Percentiles rank a stretch among this genome's conserved stretches.
Conservation (phyloP, 2,797 vertebrate genomes). For the Falco columbarius region DNA sequence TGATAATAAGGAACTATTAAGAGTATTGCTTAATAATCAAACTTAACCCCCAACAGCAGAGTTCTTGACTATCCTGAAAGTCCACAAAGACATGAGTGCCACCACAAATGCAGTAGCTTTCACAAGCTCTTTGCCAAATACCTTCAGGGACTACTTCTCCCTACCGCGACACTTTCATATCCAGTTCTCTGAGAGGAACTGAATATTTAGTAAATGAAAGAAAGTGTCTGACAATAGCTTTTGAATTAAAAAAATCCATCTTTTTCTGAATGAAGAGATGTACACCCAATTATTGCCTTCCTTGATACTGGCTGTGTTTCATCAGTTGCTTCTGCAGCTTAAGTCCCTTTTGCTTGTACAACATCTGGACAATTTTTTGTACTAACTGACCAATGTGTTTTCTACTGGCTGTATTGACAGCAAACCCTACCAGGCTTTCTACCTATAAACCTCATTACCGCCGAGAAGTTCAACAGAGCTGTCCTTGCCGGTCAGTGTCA, state of each 20-base stretch:
- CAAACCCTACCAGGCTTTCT: not conserved
- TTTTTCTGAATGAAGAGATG: not conserved
- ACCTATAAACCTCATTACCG: not conserved
- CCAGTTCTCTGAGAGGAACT: not conserved
- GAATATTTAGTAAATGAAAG: not conserved
- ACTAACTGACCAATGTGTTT: not conserved
- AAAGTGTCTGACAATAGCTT: not conserved
- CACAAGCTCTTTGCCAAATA: not conserved
- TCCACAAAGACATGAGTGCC: not conserved
- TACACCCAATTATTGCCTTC: not conserved
- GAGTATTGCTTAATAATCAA: not conserved
- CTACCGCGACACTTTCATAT: accelerated
- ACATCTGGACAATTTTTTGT: not conserved
- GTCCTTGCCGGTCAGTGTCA: not conserved
- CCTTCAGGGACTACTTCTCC: not conserved
- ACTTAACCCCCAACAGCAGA: not conserved
- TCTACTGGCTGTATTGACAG: not conserved
- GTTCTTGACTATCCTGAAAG: not conserved
- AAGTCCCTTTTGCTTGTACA: not conserved
- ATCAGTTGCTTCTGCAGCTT: not conserved
- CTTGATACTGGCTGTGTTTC: not conserved
- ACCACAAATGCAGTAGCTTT: not conserved
- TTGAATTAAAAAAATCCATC: not conserved
- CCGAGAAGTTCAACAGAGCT: not conserved
- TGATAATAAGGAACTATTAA: not conserved